phyloP scores from a whole-genome alignment of 2,888 invertebrate genomes.

The Melikaiella ostensackeni region DNA sequence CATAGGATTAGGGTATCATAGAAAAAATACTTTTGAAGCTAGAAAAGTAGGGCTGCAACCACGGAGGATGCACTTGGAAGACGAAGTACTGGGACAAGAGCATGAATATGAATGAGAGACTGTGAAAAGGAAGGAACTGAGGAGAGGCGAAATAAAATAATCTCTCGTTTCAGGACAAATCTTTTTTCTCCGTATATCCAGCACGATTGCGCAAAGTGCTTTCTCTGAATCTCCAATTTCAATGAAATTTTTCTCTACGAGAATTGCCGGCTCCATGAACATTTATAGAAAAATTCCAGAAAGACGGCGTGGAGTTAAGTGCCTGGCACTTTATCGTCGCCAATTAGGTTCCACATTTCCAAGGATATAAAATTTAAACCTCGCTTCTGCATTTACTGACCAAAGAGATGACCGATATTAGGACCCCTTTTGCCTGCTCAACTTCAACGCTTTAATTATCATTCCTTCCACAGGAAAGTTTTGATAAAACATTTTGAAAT shows the following conservation, averaged over 20 bases:
- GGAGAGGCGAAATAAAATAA: constrained; percentile 67
- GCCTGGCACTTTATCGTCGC: constrained; percentile 23
- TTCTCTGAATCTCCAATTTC: constrained; percentile 32
- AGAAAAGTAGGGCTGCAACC: constrained; percentile 31
- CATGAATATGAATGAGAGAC: constrained; percentile 72
- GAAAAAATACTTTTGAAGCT: neutral
- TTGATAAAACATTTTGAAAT: neutral
- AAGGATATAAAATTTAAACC: neutral
- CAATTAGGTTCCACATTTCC: constrained; percentile 21
- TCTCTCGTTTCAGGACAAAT: constrained; percentile 49
- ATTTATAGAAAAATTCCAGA: constrained; percentile 7
- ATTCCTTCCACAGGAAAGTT: neutral
- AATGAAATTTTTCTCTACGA: constrained; percentile 8
- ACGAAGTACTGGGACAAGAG: constrained; percentile 64
- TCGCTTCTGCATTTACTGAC: neutral
- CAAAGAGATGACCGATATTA: neutral
- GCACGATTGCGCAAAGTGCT: constrained; percentile 36
- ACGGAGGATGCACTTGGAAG: constrained; percentile 59
- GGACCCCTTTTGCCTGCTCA: no score
- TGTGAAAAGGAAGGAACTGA: constrained; percentile 51
- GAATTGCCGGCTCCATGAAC: constrained; percentile 30
- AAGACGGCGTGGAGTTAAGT: neutral
- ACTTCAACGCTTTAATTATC: neutral
- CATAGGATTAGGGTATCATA: neutral
- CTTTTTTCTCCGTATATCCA: constrained; percentile 31